phyloP scores from a whole-genome alignment of 2,888 invertebrate species.

The Aphrophora alni region DNA sequence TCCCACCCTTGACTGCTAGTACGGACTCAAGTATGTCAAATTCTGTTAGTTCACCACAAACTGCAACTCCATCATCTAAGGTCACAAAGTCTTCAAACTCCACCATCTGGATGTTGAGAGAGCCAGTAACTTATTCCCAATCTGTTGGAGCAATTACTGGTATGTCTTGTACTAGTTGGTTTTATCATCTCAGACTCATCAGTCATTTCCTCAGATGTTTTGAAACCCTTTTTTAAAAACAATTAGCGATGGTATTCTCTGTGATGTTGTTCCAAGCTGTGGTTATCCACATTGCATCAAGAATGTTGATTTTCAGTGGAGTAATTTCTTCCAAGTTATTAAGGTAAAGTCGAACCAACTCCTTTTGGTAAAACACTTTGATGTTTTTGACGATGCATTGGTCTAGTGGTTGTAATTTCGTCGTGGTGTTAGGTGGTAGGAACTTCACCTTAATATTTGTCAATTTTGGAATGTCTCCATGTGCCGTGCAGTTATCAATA shows the following conservation, averaged over 20 bases:
- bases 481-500: conserved; percentile 39
- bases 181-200: not conserved
- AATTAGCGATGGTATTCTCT: conserved; percentile 44
- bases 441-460: conserved; percentile 32
- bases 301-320: conserved; percentile 7
- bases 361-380: not conserved
- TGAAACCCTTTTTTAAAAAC: conserved; percentile 37
- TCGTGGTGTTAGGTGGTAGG: conserved; percentile 35
- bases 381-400: conserved; percentile 42
- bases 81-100: conserved; percentile 40
- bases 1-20: not conserved
- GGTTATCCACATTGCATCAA: conserved; percentile 33
- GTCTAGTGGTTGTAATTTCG: not conserved
- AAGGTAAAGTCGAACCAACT: not conserved
- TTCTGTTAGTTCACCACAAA: conserved; percentile 37
- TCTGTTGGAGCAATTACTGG: not conserved
- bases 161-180: not conserved
- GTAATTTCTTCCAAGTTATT: not conserved
- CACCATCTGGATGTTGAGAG: conserved; percentile 13
- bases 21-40: conserved; percentile 37
- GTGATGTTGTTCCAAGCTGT: conserved; percentile 41
- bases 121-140: not conserved
- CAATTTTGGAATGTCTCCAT: conserved; percentile 23
- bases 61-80: conserved; percentile 41
- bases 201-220: conserved; percentile 24